Evolutionary conservation across 2,797 vertebrate genomes (phyloP).

Genomic region (Lacerta bilineata): DNA sequence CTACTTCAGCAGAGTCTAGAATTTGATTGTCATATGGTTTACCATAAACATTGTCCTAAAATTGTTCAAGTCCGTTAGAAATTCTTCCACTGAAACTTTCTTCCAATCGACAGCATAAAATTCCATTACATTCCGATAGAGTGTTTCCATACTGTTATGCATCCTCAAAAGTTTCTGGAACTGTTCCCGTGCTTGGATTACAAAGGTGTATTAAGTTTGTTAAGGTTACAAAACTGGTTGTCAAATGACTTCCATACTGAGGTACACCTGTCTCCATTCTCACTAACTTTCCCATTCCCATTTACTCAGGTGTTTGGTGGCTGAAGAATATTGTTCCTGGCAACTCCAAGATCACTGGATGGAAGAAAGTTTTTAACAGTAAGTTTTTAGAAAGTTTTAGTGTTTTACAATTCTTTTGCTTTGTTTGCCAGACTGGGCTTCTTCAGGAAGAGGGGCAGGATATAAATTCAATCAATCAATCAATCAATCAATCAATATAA

Average conservation of each 20-base stretch:
- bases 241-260: not conserved
- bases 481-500: too few species aligned
- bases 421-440: too few species aligned
- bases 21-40: constrained; percentile 39
- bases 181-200: constrained; percentile 86
- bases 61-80: constrained; percentile 94
- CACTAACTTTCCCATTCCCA: too few species aligned
- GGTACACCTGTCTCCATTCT: too few species aligned
- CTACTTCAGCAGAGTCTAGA: not conserved
- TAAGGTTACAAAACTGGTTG: constrained; percentile 73
- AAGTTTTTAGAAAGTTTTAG: too few species aligned
- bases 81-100: constrained; percentile 94
- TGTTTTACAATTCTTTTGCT: too few species aligned
- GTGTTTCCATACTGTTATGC: constrained; percentile 90
- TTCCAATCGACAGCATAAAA: constrained; percentile 93
- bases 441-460: too few species aligned
- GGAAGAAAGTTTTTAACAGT: too few species aligned
- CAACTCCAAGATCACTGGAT: too few species aligned
- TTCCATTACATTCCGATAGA: constrained; percentile 87
- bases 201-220: constrained; percentile 85
- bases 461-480: too few species aligned
- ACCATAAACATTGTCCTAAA: constrained; percentile 94
- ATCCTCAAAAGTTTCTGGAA: constrained; percentile 88
- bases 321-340: too few species aligned
- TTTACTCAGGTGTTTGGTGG: too few species aligned